phyloP scores from a whole-genome alignment of 1,140 invertebrate species.

The Vanessa tameamea region DNA sequence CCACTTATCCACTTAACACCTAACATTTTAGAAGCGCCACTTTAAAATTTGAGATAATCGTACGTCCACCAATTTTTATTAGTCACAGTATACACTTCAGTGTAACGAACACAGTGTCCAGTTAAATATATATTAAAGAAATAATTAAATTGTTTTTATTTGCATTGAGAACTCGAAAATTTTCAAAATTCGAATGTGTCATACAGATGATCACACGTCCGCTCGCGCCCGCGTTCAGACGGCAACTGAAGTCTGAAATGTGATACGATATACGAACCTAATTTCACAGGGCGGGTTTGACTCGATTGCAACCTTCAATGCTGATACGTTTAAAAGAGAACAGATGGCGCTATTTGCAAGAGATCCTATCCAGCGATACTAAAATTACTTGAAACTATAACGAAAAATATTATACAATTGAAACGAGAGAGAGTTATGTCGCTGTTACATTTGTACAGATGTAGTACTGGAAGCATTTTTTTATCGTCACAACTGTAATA shows the following conservation, averaged over 20 bases:
- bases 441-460: too few species aligned
- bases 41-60: slow-evolving; percentile 8
- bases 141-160: neutral
- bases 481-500: too few species aligned
- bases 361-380: neutral
- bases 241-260: slow-evolving; percentile 47
- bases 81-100: slow-evolving; percentile 14
- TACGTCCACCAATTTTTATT: neutral
- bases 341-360: slow-evolving; percentile 40
- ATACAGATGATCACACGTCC: slow-evolving; percentile 19
- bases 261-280: slow-evolving; percentile 44
- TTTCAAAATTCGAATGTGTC: neutral
- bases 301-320: slow-evolving; percentile 37
- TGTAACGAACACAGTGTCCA: slow-evolving; percentile 4
- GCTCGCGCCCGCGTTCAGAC: slow-evolving; percentile 16
- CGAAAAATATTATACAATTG: too few species aligned
- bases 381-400: neutral
- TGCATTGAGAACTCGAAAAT: slow-evolving; percentile 9
- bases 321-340: slow-evolving; percentile 34
- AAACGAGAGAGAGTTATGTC: neutral
- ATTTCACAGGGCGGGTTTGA: slow-evolving; percentile 41
- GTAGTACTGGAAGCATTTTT: too few species aligned
- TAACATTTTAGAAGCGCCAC: slow-evolving; percentile 19
- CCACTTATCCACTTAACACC: slow-evolving; percentile 30
- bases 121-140: neutral